Percentiles rank a stretch among this genome's conserved stretches.
phyloP scores from a whole-genome alignment of 2,797 vertebrate genomes.

The Neosilurus mollespiculum region DNA sequence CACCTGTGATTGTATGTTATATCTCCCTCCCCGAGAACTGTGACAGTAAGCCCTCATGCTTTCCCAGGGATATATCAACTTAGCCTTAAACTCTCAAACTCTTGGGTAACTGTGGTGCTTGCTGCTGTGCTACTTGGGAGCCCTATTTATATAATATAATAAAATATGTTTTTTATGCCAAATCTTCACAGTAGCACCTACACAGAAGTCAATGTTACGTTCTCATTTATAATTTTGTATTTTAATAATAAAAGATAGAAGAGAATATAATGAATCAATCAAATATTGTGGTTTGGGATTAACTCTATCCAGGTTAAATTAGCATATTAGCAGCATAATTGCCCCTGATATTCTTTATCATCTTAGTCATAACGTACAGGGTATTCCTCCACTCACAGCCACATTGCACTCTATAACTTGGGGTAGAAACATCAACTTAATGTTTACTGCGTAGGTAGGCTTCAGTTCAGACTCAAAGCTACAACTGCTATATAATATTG shows the following conservation, averaged over 20 bases:
- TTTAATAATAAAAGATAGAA: background rate
- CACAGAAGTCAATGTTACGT: background rate
- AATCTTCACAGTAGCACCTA: background rate
- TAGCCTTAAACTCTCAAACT: too few species aligned
- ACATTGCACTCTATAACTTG: slow-evolving; percentile 1
- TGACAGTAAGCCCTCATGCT: too few species aligned
- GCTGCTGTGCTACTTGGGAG: too few species aligned
- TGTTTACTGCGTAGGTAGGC: background rate
- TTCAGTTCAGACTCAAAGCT: slow-evolving; percentile 14
- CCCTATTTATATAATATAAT: too few species aligned
- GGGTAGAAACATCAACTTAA: slow-evolving; percentile 26
- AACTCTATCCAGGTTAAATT: background rate
- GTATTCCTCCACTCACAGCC: background rate
- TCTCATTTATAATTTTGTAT: too few species aligned
- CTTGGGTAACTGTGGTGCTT: too few species aligned
- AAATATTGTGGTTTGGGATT: background rate
- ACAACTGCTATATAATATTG: slow-evolving; percentile 7
- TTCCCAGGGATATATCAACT: too few species aligned
- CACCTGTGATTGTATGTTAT: too few species aligned
- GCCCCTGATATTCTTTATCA: background rate
- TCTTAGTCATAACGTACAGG: background rate
- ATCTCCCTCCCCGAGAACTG: too few species aligned
- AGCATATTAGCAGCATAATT: background rate
- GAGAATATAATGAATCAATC: background rate
- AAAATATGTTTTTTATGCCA: background rate